Percentiles rank a stretch among this genome's conserved stretches.
These are phyloP conservation scores for Megalonaias nervosa DNA, from an alignment of 1,140 invertebrate genomes.

Conservation along the genomic window DNA sequence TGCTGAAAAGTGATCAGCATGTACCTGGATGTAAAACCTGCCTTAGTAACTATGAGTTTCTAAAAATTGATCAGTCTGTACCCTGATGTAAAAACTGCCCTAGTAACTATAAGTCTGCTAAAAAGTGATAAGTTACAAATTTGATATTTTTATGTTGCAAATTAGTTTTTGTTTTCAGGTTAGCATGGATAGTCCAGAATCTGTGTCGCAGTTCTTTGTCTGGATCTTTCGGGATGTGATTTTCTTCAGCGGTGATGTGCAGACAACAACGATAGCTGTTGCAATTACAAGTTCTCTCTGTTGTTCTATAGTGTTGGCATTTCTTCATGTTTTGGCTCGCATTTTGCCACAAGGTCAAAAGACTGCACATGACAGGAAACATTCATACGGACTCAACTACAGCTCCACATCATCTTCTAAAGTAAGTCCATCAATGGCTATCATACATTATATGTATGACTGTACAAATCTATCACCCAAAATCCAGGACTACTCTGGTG, in stretches of 20 bases:
- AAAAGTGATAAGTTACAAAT: too few species aligned
- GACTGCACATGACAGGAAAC: constrained; percentile 1
- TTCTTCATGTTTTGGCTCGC: constrained; percentile 44
- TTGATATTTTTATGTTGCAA: too few species aligned
- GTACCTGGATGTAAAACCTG: too few species aligned
- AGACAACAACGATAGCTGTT: constrained; percentile 57
- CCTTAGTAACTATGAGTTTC: too few species aligned
- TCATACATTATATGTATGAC: too few species aligned
- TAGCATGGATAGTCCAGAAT: neutral
- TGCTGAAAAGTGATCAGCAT: too few species aligned
- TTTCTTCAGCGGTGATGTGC: constrained; percentile 58
- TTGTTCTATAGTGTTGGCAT: constrained; percentile 52
- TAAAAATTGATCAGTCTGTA: too few species aligned
- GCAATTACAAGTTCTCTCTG: constrained; percentile 56
- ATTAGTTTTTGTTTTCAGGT: too few species aligned
- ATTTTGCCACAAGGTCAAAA: constrained; percentile 11
- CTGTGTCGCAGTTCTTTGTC: constrained; percentile 65
- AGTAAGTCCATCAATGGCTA: too few species aligned
- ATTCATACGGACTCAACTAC: neutral
- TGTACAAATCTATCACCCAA: neutral
- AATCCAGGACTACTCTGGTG: too few species aligned
- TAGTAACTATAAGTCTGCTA: too few species aligned
- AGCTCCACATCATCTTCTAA: neutral
- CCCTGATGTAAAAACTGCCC: too few species aligned
- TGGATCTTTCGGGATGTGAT: constrained; percentile 49